Evolutionary conservation across 2,113 vertebrate species (phyloP), one percentile per base, ranked within the genome.

Genomic region (Acinonyx jubatus): DNA sequence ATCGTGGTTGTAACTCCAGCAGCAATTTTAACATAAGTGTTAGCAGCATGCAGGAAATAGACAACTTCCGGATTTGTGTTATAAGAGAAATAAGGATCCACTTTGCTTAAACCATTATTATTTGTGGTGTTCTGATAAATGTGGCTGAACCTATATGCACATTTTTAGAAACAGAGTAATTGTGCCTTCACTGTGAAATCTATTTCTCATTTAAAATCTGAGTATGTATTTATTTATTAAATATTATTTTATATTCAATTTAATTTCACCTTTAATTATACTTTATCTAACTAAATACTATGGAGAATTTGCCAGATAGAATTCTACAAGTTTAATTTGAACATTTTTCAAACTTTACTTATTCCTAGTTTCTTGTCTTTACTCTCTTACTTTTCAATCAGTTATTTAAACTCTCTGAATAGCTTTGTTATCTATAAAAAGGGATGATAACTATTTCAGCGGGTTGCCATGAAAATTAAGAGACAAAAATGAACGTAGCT

Each of bases 321-420:
- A 93, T 55, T 80, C 13, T 50, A 5, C 6, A 93, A 3, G 1
- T 66, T 94, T 71, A 33, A 79, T 52, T 13, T 78, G 12, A 93
- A 81, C 14, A 76, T 74, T 84, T 68, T 69, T 21, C 12, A 96
- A 66, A 76, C 45, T 84, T 78, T 38, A 92, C 41, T 92, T 97
- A 57, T 80, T 94, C 21, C 16, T 89, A n/a, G 29, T 57, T 38
- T 52, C 11, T 63, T 83, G 2, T 50, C 41, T 87, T 66, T 65
- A 76, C 23, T 93, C 50, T 86, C 0, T 3, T 69, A 0, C 6
- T 74, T 95, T 91, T 10, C 11, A 89, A 29, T 45, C 18, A 63
- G 29, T 63, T 84, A 69, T 55, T 94, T 94, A 36, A 92, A 73
- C 33, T 84, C 19, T 84, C 9, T 78, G 71, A 76, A 45, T n/a